Base-by-base conservation (phyloP, 2,888 invertebrate species). In the Amiota communis region DNA sequence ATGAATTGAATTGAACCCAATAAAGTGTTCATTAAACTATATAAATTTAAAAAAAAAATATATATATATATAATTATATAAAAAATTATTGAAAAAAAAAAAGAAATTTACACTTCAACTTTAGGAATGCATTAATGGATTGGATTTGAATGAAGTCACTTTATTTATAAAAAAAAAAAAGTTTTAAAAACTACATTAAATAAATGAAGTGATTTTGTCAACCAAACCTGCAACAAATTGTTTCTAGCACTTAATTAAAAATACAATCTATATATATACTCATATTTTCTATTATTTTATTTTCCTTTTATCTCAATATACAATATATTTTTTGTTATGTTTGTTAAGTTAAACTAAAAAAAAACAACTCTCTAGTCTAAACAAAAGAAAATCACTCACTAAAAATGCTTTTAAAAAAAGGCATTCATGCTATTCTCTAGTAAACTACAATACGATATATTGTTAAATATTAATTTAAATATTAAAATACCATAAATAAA, bases 1-100 rank as follows among this genome's bases (percentile, higher is more conserved):
- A 20, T 59, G 59, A 82, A 81, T 85, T 85, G 83, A 85, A 85
- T 87, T 87, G 88, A 87, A 87, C 87, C 88, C 85, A 86, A 84
- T 68, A 84, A 87, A 87, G 88, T 87, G 87, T 87, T 87, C 87
- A 87, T 84, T 87, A 87, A 86, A 87, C 82, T 85, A 68, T 68
- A 77, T 74, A 67, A 74, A 53, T 65, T 70, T 64, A n/a, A 67
- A 67, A 17, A 68, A n/a, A 67, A 67, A 17, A 53, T 8, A 68
- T 13, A 59, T 23, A 68, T 15, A 61, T 46, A 72, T 59, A 57
- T 49, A 61, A 17, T 49, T 56, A 68, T 70, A 74, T 20, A 11
- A 59, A 51, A 68, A 53, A 20, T 68, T 53, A 17, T 36, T 53
- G 6, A 11, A 68, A 23, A 67, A 65, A 65, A 48, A 65, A 9